Conservation (phyloP, 2,888 invertebrate species). For the Eubasilissa splendida region DNA sequence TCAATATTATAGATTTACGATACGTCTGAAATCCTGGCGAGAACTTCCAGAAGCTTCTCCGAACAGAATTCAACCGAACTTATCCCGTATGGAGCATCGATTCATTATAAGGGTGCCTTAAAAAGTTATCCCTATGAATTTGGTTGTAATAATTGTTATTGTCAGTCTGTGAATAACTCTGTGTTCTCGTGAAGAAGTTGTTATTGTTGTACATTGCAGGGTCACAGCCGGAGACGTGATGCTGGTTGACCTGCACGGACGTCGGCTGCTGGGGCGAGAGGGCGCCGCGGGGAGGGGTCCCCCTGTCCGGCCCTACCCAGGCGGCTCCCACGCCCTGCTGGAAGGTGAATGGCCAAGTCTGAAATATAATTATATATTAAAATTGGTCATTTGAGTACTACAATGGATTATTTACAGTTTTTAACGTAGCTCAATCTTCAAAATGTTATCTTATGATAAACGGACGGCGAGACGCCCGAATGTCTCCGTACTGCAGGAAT, state of each 20-base stretch:
- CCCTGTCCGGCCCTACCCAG: conserved; percentile 62
- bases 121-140: conserved; percentile 51
- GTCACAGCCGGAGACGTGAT: conserved; percentile 48
- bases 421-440: too few species aligned
- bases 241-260: conserved; percentile 54
- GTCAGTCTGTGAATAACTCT: conserved; percentile 66
- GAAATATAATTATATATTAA: conserved; percentile 62
- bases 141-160: conserved; percentile 63
- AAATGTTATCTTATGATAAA: too few species aligned
- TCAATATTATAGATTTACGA: too few species aligned
- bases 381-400: background rate
- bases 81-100: conserved; percentile 52
- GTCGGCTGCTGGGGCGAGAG: conserved; percentile 58
- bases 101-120: conserved; percentile 54
- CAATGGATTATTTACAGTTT: background rate
- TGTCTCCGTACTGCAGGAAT: too few species aligned
- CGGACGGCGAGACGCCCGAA: too few species aligned
- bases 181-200: conserved; percentile 49
- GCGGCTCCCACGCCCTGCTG: conserved; percentile 73
- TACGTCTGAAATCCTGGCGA: too few species aligned
- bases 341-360: conserved; percentile 90
- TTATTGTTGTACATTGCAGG: conserved; percentile 58
- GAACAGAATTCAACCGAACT: background rate
- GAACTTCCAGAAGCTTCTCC: too few species aligned
- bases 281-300: conserved; percentile 55